A percentile compares a stretch with the other conserved stretches of the same genome.
Evolutionary conservation across 2,888 invertebrate species (phyloP).

Genomic region (Torymus aiolomorphi): DNA sequence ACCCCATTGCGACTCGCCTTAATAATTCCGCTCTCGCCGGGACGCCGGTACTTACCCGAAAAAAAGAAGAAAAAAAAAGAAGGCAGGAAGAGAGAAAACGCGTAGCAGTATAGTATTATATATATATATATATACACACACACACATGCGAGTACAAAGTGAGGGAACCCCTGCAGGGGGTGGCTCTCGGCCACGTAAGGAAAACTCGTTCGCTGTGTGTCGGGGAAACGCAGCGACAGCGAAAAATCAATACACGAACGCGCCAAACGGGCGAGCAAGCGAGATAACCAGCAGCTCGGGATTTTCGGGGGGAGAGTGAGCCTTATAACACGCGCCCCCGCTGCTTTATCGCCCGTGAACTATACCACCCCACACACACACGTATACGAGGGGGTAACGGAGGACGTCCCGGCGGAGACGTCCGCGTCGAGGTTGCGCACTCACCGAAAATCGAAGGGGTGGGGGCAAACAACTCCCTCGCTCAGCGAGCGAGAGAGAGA

Average conservation of each 20-base stretch:
- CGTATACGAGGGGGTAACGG: background rate
- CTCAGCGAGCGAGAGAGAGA: background rate
- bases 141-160: too few relatives aligned
- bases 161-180: background rate
- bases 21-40: too few relatives aligned
- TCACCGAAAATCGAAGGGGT: constrained; percentile 33
- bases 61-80: too few relatives aligned
- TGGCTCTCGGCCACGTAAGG: constrained; percentile 40
- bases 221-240: constrained; percentile 53
- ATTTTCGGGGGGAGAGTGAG: background rate
- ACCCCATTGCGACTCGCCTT: too few relatives aligned
- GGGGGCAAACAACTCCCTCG: too few relatives aligned
- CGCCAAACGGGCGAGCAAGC: constrained; percentile 29
- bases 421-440: constrained; percentile 30
- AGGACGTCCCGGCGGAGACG: constrained; percentile 27
- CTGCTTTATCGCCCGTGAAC: background rate
- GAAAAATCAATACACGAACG: constrained; percentile 55
- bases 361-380: background rate
- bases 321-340: too few relatives aligned
- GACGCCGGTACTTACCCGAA: too few relatives aligned
- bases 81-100: too few relatives aligned
- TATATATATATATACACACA: too few relatives aligned
- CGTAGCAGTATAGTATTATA: too few relatives aligned
- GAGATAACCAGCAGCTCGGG: background rate
- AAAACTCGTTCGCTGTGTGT: constrained; percentile 30